Percentiles rank a stretch among this genome's conserved stretches.
These are phyloP conservation scores for Pogonomyrmex californicus DNA, from an alignment of 1,140 invertebrate species.

Conservation along the genomic window DNA sequence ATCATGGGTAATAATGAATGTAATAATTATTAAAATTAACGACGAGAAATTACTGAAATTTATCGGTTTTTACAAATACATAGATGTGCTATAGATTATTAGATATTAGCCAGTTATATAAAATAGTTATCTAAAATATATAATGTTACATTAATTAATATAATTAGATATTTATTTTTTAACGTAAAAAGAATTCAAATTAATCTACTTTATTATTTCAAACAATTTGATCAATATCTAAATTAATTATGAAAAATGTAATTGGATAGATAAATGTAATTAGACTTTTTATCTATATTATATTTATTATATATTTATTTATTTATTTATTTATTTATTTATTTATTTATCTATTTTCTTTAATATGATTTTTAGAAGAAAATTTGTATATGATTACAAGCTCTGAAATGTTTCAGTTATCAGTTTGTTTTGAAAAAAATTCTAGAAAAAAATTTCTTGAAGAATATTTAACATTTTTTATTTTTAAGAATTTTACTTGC, in stretches of 20 bases:
- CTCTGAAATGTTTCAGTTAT: neutral
- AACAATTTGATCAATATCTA: neutral
- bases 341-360: neutral
- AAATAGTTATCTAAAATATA: neutral
- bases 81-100: neutral
- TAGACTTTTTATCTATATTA: neutral
- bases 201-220: neutral
- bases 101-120: neutral
- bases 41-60: slow-evolving; percentile 43
- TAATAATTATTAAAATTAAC: slow-evolving; percentile 55
- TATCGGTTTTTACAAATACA: slow-evolving; percentile 29
- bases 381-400: too few relatives aligned
- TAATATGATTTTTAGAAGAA: too few relatives aligned
- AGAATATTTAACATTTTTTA: neutral
- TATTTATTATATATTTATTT: neutral
- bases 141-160: neutral
- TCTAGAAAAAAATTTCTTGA: neutral
- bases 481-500: neutral
- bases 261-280: neutral
- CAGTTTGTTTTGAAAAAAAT: neutral
- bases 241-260: neutral
- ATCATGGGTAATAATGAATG: slow-evolving; percentile 32
- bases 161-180: neutral
- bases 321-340: neutral
- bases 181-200: neutral